phyloP scores from a whole-genome alignment of 2,113 vertebrate species.

The Sprattus sprattus region DNA sequence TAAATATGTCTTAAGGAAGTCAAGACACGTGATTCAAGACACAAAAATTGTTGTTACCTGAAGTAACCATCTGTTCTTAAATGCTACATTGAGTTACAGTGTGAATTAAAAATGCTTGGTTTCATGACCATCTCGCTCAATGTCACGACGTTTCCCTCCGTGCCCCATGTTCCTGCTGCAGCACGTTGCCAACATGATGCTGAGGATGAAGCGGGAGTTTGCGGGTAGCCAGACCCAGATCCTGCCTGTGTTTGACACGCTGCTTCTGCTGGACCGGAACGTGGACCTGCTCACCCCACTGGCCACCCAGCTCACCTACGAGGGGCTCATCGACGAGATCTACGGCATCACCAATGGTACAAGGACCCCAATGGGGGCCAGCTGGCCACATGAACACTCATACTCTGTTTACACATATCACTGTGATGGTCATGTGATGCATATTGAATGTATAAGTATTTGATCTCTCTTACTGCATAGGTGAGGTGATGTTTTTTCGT shows the following conservation, averaged over 20 bases:
- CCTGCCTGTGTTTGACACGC: slow-evolving; percentile 90
- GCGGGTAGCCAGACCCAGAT: slow-evolving; percentile 90
- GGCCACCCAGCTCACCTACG: slow-evolving; percentile 93
- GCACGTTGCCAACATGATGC: slow-evolving; percentile 99
- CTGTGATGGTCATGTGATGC: background rate
- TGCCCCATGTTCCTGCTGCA: slow-evolving; percentile 53
- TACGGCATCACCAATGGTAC: slow-evolving; percentile 95
- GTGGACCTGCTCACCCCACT: slow-evolving; percentile 90
- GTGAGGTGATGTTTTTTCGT: background rate
- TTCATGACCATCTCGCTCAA: background rate
- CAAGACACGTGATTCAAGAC: no score
- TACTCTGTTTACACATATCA: background rate
- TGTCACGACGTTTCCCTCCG: background rate
- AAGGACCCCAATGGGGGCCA: slow-evolving; percentile 37
- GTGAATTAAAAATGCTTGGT: no score
- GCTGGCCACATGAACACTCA: background rate
- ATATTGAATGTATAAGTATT: background rate
- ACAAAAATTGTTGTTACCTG: no score
- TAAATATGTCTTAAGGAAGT: background rate
- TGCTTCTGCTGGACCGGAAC: slow-evolving; percentile 90
- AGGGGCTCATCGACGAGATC: slow-evolving; percentile 96
- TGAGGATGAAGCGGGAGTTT: slow-evolving; percentile 96
- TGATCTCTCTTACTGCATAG: background rate
- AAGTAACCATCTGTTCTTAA: no score
- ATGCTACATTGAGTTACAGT: no score